phyloP scores from a whole-genome alignment of 2,888 invertebrate species.

The Alentia gelatinosa region DNA sequence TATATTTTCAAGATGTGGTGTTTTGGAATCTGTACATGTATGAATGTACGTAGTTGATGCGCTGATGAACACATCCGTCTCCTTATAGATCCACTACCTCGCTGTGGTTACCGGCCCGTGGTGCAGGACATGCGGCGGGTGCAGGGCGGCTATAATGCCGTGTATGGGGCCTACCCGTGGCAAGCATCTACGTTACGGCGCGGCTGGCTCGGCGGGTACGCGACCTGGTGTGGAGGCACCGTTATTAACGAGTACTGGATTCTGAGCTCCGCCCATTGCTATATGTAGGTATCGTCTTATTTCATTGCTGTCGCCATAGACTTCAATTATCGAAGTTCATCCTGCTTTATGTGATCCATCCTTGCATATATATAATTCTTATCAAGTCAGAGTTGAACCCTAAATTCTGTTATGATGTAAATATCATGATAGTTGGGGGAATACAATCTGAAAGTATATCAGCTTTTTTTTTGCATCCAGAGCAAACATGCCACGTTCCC shows the following conservation, averaged over 20 bases:
- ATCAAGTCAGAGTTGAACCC: too few species aligned
- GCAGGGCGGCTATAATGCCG: constrained; percentile 71
- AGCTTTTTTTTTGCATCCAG: too few species aligned
- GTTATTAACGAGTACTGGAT: constrained; percentile 74
- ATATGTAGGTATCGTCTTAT: constrained; percentile 71
- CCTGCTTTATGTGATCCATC: too few species aligned
- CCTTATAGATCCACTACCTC: background rate
- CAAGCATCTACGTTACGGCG: constrained; percentile 71
- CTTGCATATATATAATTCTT: too few species aligned
- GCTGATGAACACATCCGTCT: background rate
- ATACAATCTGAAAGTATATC: too few species aligned
- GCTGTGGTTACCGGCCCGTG: constrained; percentile 64
- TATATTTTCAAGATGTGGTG: too few species aligned
- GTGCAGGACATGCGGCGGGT: constrained; percentile 63
- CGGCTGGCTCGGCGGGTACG: constrained; percentile 48
- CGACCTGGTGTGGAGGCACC: constrained; percentile 77
- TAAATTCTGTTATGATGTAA: too few species aligned
- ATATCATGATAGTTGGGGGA: too few species aligned
- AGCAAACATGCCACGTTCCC: too few species aligned
- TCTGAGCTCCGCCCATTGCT: constrained; percentile 79
- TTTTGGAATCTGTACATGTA: background rate
- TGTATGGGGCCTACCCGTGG: constrained; percentile 76
- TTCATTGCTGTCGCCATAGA: too few species aligned
- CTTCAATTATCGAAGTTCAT: too few species aligned
- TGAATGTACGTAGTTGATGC: too few species aligned